These are phyloP conservation scores for Trissolcus japonicus DNA, from an alignment of 2,888 invertebrate species.

Conservation along the genomic window DNA sequence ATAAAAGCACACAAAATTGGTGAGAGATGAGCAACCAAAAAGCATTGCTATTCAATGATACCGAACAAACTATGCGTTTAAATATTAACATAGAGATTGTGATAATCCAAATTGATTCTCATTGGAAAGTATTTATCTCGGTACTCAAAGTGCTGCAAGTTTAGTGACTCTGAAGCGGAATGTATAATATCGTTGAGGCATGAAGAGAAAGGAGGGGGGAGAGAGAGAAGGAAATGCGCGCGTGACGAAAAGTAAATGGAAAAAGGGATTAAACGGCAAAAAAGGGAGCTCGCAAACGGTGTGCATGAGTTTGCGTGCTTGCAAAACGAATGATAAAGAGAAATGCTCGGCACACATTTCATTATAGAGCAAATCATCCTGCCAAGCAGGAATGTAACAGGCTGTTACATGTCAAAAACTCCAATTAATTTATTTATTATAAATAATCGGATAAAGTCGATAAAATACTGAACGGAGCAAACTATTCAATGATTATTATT, in stretches of 20 bases:
- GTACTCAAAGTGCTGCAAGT: slow-evolving; percentile 42
- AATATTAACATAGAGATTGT: slow-evolving; percentile 51
- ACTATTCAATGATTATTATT: slow-evolving; percentile 2
- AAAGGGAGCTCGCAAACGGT: slow-evolving; percentile 41
- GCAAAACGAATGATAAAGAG: slow-evolving; percentile 52
- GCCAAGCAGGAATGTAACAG: slow-evolving; percentile 64
- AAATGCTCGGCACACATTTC: slow-evolving; percentile 69
- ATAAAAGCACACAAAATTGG: neutral
- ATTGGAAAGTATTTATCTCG: slow-evolving; percentile 39
- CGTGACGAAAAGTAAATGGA: slow-evolving; percentile 42
- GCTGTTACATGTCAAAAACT: slow-evolving; percentile 70
- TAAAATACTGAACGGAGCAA: slow-evolving; percentile 11
- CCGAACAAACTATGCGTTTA: slow-evolving; percentile 22
- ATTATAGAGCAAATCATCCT: slow-evolving; percentile 58
- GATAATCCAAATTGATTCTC: slow-evolving; percentile 55
- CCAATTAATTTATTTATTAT: slow-evolving; percentile 63
- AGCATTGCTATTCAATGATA: slow-evolving; percentile 13
- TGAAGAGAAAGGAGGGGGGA: neutral
- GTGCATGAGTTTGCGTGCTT: slow-evolving; percentile 41
- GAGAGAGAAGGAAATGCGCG: slow-evolving; percentile 1
- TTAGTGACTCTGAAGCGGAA: slow-evolving; percentile 57
- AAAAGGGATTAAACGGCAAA: slow-evolving; percentile 38
- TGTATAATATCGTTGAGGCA: slow-evolving; percentile 9
- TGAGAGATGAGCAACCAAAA: slow-evolving; percentile 12
- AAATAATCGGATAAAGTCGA: slow-evolving; percentile 14